These are phyloP conservation scores for Boulengeromyrus knoepffleri DNA, from an alignment of 2,113 vertebrate species.

Conservation along the genomic window DNA sequence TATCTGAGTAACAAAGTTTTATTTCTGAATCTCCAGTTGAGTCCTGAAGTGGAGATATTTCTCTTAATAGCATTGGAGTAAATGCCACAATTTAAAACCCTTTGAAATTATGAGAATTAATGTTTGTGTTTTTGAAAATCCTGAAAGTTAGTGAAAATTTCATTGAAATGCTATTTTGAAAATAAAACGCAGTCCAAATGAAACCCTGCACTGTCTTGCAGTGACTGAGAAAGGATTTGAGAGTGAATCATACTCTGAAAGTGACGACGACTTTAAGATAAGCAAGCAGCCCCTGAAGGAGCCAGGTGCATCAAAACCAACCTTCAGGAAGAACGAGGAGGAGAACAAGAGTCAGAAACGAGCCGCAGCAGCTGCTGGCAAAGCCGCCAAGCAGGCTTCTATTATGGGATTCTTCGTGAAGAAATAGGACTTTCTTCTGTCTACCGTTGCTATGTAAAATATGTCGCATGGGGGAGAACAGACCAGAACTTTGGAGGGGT, in stretches of 20 bases:
- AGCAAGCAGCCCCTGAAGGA: constrained; percentile 34
- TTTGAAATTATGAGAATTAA: background rate
- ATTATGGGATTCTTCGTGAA: constrained; percentile 89
- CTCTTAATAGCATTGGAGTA: background rate
- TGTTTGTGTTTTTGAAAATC: background rate
- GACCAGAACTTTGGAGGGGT: background rate
- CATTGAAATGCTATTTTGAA: background rate
- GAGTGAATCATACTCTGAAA: constrained; percentile 85
- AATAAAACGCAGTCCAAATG: background rate
- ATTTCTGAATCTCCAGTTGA: background rate
- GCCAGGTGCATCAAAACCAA: constrained; percentile 21
- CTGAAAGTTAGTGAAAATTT: background rate
- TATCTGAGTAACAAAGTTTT: background rate
- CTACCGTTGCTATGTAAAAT: background rate
- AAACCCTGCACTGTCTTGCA: constrained; percentile 40
- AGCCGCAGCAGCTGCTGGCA: constrained; percentile 48
- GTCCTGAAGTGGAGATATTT: background rate
- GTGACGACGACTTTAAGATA: constrained; percentile 64
- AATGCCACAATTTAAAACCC: background rate
- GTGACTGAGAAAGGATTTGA: constrained; percentile 88
- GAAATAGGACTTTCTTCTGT: constrained; percentile 61
- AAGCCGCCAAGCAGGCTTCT: constrained; percentile 76
- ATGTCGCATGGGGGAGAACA: background rate
- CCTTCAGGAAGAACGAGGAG: constrained; percentile 54
- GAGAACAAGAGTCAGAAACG: constrained; percentile 75